Evolutionary conservation across 2,113 vertebrate genomes (phyloP).

Genomic region (Neogobius melanostomus): DNA sequence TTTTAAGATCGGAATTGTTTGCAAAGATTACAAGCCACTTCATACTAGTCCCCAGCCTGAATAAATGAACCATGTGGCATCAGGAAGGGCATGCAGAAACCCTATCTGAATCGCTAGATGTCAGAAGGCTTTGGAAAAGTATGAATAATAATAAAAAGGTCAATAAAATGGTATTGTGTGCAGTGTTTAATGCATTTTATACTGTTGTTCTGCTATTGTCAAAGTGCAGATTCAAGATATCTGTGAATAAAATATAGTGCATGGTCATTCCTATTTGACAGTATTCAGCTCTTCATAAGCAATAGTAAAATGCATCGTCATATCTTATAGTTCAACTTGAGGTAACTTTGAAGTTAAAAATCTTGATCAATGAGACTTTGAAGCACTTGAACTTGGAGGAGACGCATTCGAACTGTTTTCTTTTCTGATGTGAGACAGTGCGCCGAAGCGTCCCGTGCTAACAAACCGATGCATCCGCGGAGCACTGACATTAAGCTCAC

Average conservation of each 20-base stretch:
- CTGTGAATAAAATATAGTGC: too few species aligned
- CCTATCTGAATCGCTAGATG: not conserved
- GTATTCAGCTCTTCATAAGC: too few species aligned
- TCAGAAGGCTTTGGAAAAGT: too few species aligned
- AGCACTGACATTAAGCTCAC: slow-evolving; percentile 78
- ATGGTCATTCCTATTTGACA: too few species aligned
- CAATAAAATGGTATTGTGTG: too few species aligned
- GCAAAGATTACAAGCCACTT: slow-evolving; percentile 6
- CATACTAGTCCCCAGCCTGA: not conserved
- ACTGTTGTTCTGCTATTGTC: too few species aligned
- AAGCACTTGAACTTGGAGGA: slow-evolving; percentile 32
- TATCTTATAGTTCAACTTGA: not conserved
- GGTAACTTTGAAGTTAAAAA: not conserved
- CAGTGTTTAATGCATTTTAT: too few species aligned
- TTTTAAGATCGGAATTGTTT: not conserved
- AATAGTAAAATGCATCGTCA: too few species aligned
- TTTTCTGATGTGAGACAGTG: slow-evolving; percentile 14
- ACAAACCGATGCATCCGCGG: slow-evolving; percentile 59
- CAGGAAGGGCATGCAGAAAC: not conserved
- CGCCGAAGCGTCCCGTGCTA: slow-evolving; percentile 21
- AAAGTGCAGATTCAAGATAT: too few species aligned
- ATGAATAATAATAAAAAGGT: too few species aligned
- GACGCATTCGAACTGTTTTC: slow-evolving; percentile 3
- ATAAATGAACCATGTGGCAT: too few species aligned
- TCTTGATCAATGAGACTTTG: slow-evolving; percentile 2